Evolutionary conservation across 2,888 invertebrate species (phyloP), one percentile per base, ranked within the genome.

Genomic region (Noctua janthe): DNA sequence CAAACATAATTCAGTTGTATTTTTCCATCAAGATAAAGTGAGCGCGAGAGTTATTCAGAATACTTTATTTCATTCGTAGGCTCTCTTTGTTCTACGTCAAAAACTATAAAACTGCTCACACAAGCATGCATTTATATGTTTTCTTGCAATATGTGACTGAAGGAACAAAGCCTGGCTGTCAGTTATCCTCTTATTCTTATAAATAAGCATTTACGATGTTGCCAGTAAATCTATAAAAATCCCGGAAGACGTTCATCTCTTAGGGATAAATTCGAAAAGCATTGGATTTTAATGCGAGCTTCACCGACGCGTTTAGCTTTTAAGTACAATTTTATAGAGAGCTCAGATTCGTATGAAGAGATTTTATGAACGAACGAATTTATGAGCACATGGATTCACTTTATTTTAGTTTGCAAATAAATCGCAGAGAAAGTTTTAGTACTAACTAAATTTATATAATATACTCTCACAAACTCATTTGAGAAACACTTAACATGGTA

Each of bases 221-320:
- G 77, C 71, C 73, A 79, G 82, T 87, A 85, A 87, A 88, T 85
- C 72, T 83, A 78, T 76, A 74, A 83, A 87, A 81, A 78, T 78
- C 78, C 73, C 67, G 76, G 74, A 82, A 80, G 74, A 66, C 86
- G 69, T 82, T 82, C 82, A 77, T 81, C 80, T 80, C 66, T 71
- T 51, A 59, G 66, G 73, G 71, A 81, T 88, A 76, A 81, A 81
- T 78, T 77, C 74, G 78, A 81, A 86, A 80, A 80, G 77, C 80
- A 76, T 85, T 77, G 62, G 79, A 74, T 78, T 81, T 85, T 77
- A 81, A 88, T 79, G 70, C 71, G 71, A 84, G 39, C 71, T 72
- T 39, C 70, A 74, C 35, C 35, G 66, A 56, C 70, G 29, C 62
- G 78, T 70, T 76, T 78, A 78, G 77, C 69, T 73, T 84, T 75